These are phyloP conservation scores for Vollenhovia emeryi DNA, from an alignment of 1,140 invertebrate genomes.

Conservation along the genomic window DNA sequence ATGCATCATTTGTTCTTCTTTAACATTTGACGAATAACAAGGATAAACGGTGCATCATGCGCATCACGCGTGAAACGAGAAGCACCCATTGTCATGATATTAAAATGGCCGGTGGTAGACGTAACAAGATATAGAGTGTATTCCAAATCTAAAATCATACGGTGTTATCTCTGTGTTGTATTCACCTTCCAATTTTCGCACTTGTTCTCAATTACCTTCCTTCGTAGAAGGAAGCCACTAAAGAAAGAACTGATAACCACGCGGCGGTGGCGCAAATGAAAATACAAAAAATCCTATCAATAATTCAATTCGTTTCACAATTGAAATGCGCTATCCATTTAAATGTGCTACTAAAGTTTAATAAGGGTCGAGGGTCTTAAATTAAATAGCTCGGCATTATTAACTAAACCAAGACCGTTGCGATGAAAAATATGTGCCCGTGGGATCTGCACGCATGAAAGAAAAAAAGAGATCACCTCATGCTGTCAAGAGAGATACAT, in stretches of 20 bases:
- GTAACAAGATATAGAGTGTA: not conserved
- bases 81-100: not conserved
- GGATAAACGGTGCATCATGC: too few species aligned
- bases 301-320: not conserved
- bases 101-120: too few species aligned
- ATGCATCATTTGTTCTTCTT: too few species aligned
- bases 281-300: not conserved
- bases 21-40: too few species aligned
- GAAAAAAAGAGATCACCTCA: not conserved
- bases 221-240: not conserved
- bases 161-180: not conserved
- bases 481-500: not conserved
- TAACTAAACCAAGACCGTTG: not conserved
- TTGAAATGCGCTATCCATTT: not conserved
- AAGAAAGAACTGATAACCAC: not conserved
- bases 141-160: not conserved
- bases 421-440: not conserved
- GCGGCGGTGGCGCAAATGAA: not conserved
- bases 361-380: not conserved
- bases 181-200: not conserved
- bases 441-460: not conserved
- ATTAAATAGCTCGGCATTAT: not conserved
- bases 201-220: not conserved
- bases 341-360: not conserved
- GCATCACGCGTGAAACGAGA: too few species aligned